Evolutionary conservation across 2,888 invertebrate genomes (phyloP), one percentile per base, ranked within the genome.

Genomic region (Tuta absoluta): DNA sequence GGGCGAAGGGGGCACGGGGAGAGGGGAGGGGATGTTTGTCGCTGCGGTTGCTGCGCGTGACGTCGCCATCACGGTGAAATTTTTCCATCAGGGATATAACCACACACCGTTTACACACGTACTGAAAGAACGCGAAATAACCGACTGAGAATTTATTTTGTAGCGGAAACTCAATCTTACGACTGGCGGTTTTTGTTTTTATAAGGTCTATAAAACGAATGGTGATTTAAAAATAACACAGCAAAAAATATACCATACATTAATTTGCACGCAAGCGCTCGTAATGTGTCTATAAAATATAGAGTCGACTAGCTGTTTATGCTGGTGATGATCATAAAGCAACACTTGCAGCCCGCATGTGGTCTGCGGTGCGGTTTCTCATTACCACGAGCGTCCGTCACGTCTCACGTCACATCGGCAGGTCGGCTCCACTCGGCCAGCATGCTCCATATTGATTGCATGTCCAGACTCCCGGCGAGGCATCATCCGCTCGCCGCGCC

Each of bases 1-100:
- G 14, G 41, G 14, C 12, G 2, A 2, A 1, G 14, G 41, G 14
- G 41, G 14, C 12, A 10, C 0, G 14, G 41, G 41, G 41, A 12
- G 38, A 2, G 38, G 11, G 8, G 12, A 11, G 38, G 41, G 41
- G 41, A 41, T 14, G 41, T 41, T 41, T 41, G 41, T 49, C 49
- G 53, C 24, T 56, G 56, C 56, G 56, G 56, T 28, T 28, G 56
- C 56, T 56, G 56, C 56, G 51, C 12, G 23, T 51, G 51, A 51
- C 51, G 51, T 51, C 21, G 19, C 51, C 21, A 51, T 51, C 51
- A 21, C 21, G 21, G 51, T 51, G 51, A 51, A 19, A 21, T 51
- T 41, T 41, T 41, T 41, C 41, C 41, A 41, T 14, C 14, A 14
- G 41, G 41, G 41, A 41, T 41, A 37, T 37, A 4, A 8, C 2